Conservation (phyloP, 1,140 invertebrate species). For the Anadara kagoshimensis region DNA sequence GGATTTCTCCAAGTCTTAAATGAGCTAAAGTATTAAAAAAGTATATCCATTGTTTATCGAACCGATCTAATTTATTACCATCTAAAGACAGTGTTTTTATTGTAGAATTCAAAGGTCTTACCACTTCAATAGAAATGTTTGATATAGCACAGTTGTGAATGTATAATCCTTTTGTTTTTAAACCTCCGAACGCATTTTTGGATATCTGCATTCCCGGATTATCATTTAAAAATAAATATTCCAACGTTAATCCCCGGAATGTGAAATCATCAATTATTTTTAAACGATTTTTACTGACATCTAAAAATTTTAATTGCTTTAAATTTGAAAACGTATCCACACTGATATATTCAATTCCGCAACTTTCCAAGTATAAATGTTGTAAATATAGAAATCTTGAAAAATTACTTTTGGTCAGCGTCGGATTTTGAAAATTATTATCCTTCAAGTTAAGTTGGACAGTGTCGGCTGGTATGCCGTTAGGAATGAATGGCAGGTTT, state of each 20-base stretch:
- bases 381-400: slow-evolving; percentile 57
- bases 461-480: slow-evolving; percentile 65
- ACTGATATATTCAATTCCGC: slow-evolving; percentile 69
- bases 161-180: slow-evolving; percentile 68
- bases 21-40: slow-evolving; percentile 66
- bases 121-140: slow-evolving; percentile 58
- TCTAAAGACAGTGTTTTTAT: slow-evolving; percentile 69
- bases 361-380: slow-evolving; percentile 69
- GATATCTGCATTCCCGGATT: slow-evolving; percentile 67
- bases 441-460: slow-evolving; percentile 69
- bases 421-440: slow-evolving; percentile 63
- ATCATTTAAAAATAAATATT: slow-evolving; percentile 70
- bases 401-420: slow-evolving; percentile 62
- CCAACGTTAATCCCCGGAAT: slow-evolving; percentile 67
- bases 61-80: slow-evolving; percentile 65
- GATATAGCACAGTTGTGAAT: slow-evolving; percentile 68
- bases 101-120: slow-evolving; percentile 67
- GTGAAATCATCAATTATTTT: slow-evolving; percentile 64
- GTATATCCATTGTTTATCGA: slow-evolving; percentile 58
- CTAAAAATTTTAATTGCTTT: slow-evolving; percentile 67
- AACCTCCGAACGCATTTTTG: slow-evolving; percentile 63
- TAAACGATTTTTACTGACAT: slow-evolving; percentile 71
- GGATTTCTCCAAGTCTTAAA: slow-evolving; percentile 67
- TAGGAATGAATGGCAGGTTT: slow-evolving; percentile 62
- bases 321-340: slow-evolving; percentile 69